Percentiles rank a stretch among this genome's conserved stretches.
Conservation (phyloP, 2,113 vertebrate genomes). For the Hydrochoerus hydrochaeris region DNA sequence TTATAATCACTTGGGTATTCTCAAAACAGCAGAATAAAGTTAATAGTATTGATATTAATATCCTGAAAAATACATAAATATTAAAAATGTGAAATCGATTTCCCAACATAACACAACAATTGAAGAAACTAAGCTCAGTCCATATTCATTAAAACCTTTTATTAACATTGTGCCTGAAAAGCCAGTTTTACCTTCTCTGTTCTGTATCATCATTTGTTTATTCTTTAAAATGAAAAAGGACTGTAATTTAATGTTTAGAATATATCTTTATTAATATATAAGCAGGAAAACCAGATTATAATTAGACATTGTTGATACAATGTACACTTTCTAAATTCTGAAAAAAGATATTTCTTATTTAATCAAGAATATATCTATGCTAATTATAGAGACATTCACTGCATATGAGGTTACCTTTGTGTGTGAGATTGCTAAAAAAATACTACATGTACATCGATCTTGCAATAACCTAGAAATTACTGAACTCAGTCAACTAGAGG, state of each 20-base stretch:
- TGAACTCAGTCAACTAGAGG: slow-evolving; percentile 41
- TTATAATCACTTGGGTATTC: neutral
- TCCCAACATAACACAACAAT: neutral
- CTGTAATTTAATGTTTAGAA: neutral
- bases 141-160: neutral
- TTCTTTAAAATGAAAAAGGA: neutral
- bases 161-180: neutral
- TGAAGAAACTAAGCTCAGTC: neutral
- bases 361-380: neutral
- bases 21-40: neutral
- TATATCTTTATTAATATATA: neutral
- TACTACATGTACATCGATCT: neutral
- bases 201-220: neutral
- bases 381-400: neutral
- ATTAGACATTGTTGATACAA: neutral
- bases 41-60: neutral
- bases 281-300: neutral
- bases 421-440: slow-evolving; percentile 26
- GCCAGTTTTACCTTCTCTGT: neutral
- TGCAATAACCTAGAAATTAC: slow-evolving; percentile 60
- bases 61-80: neutral
- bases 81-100: neutral
- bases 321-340: neutral
- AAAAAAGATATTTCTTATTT: neutral
- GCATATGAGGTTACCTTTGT: neutral